Evolutionary conservation across 1,140 invertebrate genomes (phyloP).

Genomic region (Drosophila punjabiensis): DNA sequence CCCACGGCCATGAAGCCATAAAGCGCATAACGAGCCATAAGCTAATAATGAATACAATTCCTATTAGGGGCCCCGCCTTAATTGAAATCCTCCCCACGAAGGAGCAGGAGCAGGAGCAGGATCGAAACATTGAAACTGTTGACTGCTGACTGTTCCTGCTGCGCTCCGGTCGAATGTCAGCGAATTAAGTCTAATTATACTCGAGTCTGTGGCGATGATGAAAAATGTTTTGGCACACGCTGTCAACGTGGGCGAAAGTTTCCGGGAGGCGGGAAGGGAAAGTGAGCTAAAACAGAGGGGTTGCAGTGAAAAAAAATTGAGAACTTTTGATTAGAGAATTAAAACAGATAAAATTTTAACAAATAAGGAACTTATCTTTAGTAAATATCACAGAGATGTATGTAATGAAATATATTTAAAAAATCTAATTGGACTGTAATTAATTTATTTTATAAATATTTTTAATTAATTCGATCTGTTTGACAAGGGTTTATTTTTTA

Average conservation of each 20-base stretch:
- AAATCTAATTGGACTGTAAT: too few species aligned
- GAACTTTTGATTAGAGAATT: neutral
- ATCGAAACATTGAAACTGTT: slow-evolving; percentile 38
- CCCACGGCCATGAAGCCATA: slow-evolving; percentile 28
- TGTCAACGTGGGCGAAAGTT: slow-evolving; percentile 61
- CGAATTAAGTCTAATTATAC: slow-evolving; percentile 75
- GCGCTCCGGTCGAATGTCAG: slow-evolving; percentile 62
- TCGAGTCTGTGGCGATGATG: slow-evolving; percentile 57
- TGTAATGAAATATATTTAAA: too few species aligned
- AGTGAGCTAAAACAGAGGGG: neutral
- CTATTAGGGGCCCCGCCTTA: slow-evolving; percentile 36
- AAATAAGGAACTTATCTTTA: neutral
- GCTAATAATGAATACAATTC: slow-evolving; percentile 51
- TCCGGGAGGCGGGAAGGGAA: neutral
- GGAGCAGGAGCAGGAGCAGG: slow-evolving; percentile 3
- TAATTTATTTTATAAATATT: too few species aligned
- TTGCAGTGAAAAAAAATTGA: neutral
- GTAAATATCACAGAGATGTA: too few species aligned
- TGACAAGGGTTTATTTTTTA: too few species aligned
- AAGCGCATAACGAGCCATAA: slow-evolving; percentile 46
- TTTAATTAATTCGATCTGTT: too few species aligned
- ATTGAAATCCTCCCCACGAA: slow-evolving; percentile 35
- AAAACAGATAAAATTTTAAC: neutral
- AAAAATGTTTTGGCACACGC: slow-evolving; percentile 71
- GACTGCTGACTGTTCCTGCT: slow-evolving; percentile 32